Evolutionary conservation across 2,888 invertebrate genomes (phyloP).

Genomic region (Drosophila pseudotakahashii): DNA sequence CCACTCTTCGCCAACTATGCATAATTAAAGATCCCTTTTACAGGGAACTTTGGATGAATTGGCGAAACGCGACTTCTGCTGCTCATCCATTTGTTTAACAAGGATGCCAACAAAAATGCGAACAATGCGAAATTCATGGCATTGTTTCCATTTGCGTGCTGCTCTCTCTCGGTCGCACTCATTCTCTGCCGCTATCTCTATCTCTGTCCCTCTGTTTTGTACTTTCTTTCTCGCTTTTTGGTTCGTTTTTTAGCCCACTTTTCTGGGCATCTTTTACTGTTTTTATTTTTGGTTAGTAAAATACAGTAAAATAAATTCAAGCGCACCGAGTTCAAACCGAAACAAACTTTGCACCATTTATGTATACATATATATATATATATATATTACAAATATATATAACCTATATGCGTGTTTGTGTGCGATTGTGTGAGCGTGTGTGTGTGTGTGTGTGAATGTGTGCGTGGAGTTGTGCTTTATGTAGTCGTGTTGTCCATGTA

Average conservation of each 20-base stretch:
- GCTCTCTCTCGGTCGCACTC: neutral
- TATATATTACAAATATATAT: slow-evolving; percentile 1
- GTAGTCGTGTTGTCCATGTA: slow-evolving; percentile 29
- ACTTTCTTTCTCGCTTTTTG: slow-evolving; percentile 4
- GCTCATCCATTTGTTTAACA: slow-evolving; percentile 35
- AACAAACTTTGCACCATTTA: slow-evolving; percentile 82
- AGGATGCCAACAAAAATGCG: slow-evolving; percentile 23
- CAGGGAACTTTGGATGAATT: slow-evolving; percentile 26
- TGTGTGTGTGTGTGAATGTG: slow-evolving; percentile 13
- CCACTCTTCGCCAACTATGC: slow-evolving; percentile 14
- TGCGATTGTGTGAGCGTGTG: slow-evolving; percentile 6
- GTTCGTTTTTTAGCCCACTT: slow-evolving; percentile 28
- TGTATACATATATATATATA: slow-evolving; percentile 18
- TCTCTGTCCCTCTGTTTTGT: slow-evolving; percentile 10
- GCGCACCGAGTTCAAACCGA: slow-evolving; percentile 83
- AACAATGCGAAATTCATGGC: slow-evolving; percentile 37
- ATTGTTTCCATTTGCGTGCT: slow-evolving; percentile 23
- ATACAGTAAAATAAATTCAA: slow-evolving; percentile 64
- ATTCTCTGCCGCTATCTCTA: neutral
- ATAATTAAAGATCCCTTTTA: slow-evolving; percentile 54
- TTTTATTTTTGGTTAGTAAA: slow-evolving; percentile 31
- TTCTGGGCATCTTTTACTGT: slow-evolving; percentile 14
- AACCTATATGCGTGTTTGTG: slow-evolving; percentile 16
- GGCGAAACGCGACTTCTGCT: slow-evolving; percentile 24
- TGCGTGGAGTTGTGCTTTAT: slow-evolving; percentile 24